Percentiles rank a stretch among this genome's conserved stretches.
These are phyloP conservation scores for Poecilia gillii DNA, from an alignment of 2,797 vertebrate species.

Conservation along the genomic window DNA sequence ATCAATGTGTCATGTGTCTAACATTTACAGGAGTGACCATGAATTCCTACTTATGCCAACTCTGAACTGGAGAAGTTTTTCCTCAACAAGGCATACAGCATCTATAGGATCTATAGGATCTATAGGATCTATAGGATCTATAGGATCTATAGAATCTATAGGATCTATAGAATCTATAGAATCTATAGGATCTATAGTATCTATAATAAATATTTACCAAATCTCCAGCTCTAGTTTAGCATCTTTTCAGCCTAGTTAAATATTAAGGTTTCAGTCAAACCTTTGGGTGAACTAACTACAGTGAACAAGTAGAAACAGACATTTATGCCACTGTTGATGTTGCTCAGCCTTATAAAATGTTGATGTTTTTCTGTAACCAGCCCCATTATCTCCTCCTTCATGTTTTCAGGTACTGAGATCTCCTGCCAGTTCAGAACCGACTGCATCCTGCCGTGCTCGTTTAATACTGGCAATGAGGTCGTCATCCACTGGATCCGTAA, in stretches of 20 bases:
- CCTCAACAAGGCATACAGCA: too few species aligned
- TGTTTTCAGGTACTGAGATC: conserved; percentile 25
- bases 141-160: too few species aligned
- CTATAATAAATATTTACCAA: too few species aligned
- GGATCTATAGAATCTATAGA: too few species aligned
- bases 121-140: too few species aligned
- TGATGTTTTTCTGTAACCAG: background rate
- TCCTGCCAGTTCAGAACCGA: conserved; percentile 10
- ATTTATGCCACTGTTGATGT: background rate
- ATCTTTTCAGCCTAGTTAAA: background rate
- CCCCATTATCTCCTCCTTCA: background rate
- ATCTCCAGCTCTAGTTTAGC: too few species aligned
- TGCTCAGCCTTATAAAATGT: background rate
- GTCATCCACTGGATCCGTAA: conserved; percentile 61
- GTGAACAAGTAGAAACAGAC: background rate
- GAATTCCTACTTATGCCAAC: too few species aligned
- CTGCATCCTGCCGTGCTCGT: conserved; percentile 41
- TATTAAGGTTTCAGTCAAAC: background rate
- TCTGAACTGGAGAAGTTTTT: too few species aligned
- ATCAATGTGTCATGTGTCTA: too few species aligned
- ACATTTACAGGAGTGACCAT: too few species aligned
- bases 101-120: too few species aligned
- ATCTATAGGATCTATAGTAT: too few species aligned
- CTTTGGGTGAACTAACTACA: background rate
- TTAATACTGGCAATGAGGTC: rapidly evolving